Evolutionary conservation across 2,113 vertebrate genomes (phyloP), one percentile per base, ranked within the genome.

Genomic region (Neomonachus schauinslandi): DNA sequence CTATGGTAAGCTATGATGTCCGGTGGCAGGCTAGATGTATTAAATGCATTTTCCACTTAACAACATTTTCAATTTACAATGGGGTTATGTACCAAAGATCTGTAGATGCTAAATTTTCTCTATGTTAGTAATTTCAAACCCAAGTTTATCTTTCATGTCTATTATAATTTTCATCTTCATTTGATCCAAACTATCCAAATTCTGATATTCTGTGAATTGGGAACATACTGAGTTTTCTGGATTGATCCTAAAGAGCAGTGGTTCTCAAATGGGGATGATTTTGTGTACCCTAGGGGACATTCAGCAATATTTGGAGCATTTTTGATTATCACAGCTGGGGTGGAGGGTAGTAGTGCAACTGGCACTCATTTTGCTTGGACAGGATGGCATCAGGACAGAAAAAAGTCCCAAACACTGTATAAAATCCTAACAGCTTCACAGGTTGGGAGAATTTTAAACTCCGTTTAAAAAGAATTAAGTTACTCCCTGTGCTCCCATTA

Each of bases 401-500:
- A 67, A 69, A 55, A 80, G 11, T 21, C 81, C 65, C 53, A 59
- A 84, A 80, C 9, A 31, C 72, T 33, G 51, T 24, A 36, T 24
- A 92, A 61, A 88, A 83, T 65, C 46, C 82, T 22, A 53, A 89
- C 28, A 74, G 36, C 57, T 93, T 91, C 69, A 28, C 4, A 85
- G 42, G 12, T 46, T 71, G 85, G 79, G 46, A 94, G 63, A 67
- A 92, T 22, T 84, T 65, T 90, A 89, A 86, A 79, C 83, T 79
- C 53, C 95, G 61, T 94, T 91, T 42, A 39, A 86, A 95, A 95
- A 65, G 39, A 65, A 76, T 63, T 87, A 55, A 88, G 57, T 80
- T 26, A 86, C 33, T 67, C 88, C 57, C 39, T 80, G 24, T 4
- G 1, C 19, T 72, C 28, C 77, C 53, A 67, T 94, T 94, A 51